Evolutionary conservation across 1,140 invertebrate genomes (phyloP).

Genomic region (Papilio glaucus): DNA sequence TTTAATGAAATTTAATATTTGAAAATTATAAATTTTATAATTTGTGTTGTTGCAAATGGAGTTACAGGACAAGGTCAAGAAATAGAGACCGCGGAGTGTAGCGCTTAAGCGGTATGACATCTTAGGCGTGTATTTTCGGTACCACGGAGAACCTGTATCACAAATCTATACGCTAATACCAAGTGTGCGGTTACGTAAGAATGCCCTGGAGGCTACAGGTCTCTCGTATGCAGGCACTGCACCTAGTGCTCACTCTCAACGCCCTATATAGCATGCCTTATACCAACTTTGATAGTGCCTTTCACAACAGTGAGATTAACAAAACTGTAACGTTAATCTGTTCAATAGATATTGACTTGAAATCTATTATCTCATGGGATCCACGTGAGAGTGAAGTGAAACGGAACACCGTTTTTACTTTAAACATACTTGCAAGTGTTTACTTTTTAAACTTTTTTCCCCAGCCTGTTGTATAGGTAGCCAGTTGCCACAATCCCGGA

Average conservation of each 20-base stretch:
- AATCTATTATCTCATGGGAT: neutral
- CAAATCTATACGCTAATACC: neutral
- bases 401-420: no score
- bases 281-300: constrained; percentile 9
- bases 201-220: neutral
- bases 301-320: constrained; percentile 10
- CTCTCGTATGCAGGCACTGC: constrained; percentile 1
- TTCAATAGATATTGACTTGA: neutral
- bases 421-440: no score
- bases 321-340: neutral
- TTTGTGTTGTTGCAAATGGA: no score
- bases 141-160: neutral
- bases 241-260: neutral
- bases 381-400: no score
- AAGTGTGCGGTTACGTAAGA: neutral
- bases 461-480: neutral
- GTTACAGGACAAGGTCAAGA: no score
- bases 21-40: neutral
- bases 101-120: neutral
- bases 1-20: neutral
- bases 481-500: no score
- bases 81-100: no score
- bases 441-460: no score
- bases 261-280: neutral
- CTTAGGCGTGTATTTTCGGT: neutral